phyloP scores from a whole-genome alignment of 2,888 invertebrate species.

The Lasioglossum lativentre region DNA sequence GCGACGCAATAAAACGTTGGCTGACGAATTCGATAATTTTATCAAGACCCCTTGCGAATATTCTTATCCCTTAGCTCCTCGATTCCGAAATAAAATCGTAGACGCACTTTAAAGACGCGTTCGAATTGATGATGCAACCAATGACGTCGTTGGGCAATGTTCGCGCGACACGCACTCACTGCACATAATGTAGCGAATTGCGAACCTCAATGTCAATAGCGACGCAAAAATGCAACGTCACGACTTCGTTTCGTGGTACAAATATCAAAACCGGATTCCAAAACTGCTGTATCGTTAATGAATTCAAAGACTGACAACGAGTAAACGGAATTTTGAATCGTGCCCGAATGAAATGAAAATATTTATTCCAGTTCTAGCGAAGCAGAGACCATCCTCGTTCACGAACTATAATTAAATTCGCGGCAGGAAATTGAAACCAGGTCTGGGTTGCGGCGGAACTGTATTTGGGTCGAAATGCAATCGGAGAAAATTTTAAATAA shows the following conservation, averaged over 20 bases:
- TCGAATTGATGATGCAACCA: background rate
- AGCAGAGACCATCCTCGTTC: background rate
- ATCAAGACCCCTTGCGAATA: background rate
- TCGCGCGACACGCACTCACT: background rate
- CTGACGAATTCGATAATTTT: background rate
- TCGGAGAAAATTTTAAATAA: background rate
- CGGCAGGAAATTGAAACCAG: background rate
- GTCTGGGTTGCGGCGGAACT: background rate
- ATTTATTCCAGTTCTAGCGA: background rate
- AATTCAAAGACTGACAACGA: background rate
- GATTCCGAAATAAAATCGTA: background rate
- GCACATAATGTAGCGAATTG: background rate
- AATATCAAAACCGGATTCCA: background rate
- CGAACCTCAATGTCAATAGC: background rate
- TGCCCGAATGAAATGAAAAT: background rate
- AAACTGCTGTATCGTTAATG: background rate
- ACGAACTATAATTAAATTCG: background rate
- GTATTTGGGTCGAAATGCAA: background rate
- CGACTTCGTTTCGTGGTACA: background rate
- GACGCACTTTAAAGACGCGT: background rate
- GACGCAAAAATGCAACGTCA: background rate
- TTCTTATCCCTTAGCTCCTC: background rate
- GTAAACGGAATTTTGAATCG: background rate
- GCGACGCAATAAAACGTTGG: background rate
- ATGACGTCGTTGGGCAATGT: background rate